Evolutionary conservation across 2,113 vertebrate species (phyloP), one percentile per base, ranked within the genome.

Genomic region (Camelus dromedarius): DNA sequence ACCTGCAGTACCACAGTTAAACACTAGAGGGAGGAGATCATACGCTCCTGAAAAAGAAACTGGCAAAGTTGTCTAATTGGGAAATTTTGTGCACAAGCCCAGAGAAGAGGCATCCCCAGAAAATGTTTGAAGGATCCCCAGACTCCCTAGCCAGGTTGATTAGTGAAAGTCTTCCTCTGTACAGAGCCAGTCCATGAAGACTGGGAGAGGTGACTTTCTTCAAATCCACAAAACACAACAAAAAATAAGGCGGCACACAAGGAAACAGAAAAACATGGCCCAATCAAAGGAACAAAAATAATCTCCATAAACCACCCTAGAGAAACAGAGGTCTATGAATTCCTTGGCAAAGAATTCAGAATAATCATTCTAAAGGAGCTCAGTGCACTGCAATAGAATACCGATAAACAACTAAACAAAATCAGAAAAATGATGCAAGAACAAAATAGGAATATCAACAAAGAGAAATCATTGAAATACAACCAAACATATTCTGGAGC

Each of bases 11-110:
- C 91, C 46, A 28, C 20, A 56, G 19, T 62, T 18, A 58, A 70
- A 89, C 94, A 97, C 62, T 28, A 96, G 80, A 90, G 97, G 89
- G 84, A 94, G 48, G 4, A 92, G 66, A 92, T 85, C 75, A 50
- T 26, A 69, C 22, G 26, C 88, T 85, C n/a, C 28, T 50, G 72
- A 93, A 80, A 52, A 83, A 54, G 42, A 91, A 85, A 67, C 79
- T 72, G 32, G 19, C 42, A 42, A 24, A 69, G 10, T 26, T 88
- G 52, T 82, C 35, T 12, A 81, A 19, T 19, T 94, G 77, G 64
- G 26, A 72, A 91, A 93, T 95, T 38, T 42, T 5, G 60, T 87
- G 32, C 69, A 77, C 6, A 58, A 72, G 19, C 26, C 24, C 8
- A 75, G 76, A 76, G 42, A 93, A 76, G 56, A 32, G 28, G 48